Evolutionary conservation across 2,888 invertebrate species (phyloP).

Genomic region (Tolmerus cingulatus): DNA sequence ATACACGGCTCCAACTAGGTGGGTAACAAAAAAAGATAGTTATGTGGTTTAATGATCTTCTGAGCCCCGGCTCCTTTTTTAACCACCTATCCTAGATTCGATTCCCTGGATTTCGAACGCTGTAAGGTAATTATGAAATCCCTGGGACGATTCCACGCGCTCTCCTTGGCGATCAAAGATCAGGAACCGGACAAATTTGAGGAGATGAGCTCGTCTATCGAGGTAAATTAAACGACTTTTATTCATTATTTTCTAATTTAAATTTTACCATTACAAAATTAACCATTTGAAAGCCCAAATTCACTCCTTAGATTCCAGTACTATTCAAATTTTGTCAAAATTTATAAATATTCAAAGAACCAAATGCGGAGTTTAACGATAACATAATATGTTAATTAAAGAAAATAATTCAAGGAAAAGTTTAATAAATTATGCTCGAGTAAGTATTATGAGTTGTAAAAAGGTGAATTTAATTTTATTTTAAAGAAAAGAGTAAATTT

Average conservation of each 20-base stretch:
- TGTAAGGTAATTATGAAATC: conserved; percentile 65
- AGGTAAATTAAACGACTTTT: conserved; percentile 48
- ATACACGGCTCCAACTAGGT: conserved; percentile 63
- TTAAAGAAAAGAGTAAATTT: too few relatives aligned
- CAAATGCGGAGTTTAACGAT: too few relatives aligned
- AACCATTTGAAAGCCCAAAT: too few relatives aligned
- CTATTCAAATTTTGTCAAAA: too few relatives aligned
- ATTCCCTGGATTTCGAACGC: conserved; percentile 66
- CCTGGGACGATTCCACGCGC: conserved; percentile 69
- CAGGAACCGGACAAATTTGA: conserved; percentile 66
- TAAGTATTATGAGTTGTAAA: too few relatives aligned
- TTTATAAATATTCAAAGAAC: too few relatives aligned
- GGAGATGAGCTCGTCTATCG: conserved; percentile 59
- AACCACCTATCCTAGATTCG: conserved; percentile 57
- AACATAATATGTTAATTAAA: too few relatives aligned
- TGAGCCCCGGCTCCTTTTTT: not conserved
- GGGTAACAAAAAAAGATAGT: conserved; percentile 12
- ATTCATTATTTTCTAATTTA: not conserved
- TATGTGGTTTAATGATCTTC: not conserved
- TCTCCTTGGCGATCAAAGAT: conserved; percentile 69
- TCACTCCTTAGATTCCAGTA: too few relatives aligned
- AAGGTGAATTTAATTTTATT: too few relatives aligned
- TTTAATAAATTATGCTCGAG: too few relatives aligned
- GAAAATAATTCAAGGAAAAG: too few relatives aligned
- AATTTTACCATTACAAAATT: not conserved